These are phyloP conservation scores for Ifrita kowaldi DNA, from an alignment of 2,113 vertebrate genomes.

Conservation along the genomic window DNA sequence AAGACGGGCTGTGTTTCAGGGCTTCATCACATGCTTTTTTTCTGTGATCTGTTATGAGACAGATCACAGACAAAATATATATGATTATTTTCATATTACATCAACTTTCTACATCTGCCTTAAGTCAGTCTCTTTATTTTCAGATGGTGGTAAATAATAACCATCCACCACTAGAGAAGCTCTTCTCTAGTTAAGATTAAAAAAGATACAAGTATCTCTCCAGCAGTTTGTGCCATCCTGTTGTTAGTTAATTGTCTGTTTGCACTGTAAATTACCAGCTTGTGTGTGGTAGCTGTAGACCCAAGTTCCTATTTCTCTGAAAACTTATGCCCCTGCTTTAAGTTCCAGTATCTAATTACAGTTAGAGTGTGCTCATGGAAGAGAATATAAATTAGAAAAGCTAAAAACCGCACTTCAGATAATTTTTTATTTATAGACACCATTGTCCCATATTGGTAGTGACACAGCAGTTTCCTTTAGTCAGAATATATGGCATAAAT, in stretches of 20 bases:
- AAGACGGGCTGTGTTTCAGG: background rate
- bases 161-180: background rate
- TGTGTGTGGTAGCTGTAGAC: background rate
- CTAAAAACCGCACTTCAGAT: background rate
- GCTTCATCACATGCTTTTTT: background rate
- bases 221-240: background rate
- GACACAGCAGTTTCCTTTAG: background rate
- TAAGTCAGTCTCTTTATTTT: background rate
- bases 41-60: background rate
- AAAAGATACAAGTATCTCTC: background rate
- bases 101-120: background rate
- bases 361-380: background rate
- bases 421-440: background rate
- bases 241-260: background rate
- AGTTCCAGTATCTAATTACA: background rate
- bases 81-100: background rate
- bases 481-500: background rate
- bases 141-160: background rate
- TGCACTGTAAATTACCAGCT: background rate
- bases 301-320: background rate
- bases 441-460: background rate
- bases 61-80: background rate
- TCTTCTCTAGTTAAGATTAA: background rate
- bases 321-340: background rate
- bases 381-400: background rate